A percentile compares a stretch with the other conserved stretches of the same genome.
Evolutionary conservation across 1,140 invertebrate genomes (phyloP).

Genomic region (Oreohelix idahoensis): DNA sequence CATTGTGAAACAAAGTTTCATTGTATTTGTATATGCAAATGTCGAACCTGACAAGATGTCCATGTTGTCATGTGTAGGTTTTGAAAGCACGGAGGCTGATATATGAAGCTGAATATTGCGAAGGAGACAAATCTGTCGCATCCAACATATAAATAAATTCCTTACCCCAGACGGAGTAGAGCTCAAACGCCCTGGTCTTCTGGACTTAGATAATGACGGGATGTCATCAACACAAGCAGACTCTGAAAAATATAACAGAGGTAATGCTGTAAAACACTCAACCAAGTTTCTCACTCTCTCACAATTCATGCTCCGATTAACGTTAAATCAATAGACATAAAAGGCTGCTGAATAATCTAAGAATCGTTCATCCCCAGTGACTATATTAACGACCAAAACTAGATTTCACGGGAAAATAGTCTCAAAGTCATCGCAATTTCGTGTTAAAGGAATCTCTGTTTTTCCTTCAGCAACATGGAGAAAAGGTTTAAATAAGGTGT

Average conservation of each 20-base stretch:
- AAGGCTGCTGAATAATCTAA: not conserved
- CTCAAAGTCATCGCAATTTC: not conserved
- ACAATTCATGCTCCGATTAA: not conserved
- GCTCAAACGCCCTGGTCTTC: not conserved
- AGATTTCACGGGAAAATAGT: not conserved
- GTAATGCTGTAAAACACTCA: no score
- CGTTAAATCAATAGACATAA: slow-evolving; percentile 7
- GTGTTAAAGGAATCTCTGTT: not conserved
- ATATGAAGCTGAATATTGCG: no score
- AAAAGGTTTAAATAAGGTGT: not conserved
- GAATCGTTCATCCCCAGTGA: not conserved
- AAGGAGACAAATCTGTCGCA: no score
- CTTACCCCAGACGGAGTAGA: no score
- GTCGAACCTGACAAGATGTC: no score
- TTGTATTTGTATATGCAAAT: no score
- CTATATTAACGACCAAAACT: not conserved
- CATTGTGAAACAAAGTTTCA: no score
- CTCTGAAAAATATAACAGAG: no score
- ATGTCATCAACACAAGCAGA: not conserved
- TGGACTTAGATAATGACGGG: not conserved
- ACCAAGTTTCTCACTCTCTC: not conserved
- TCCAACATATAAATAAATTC: no score
- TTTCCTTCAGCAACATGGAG: not conserved
- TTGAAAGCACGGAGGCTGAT: no score
- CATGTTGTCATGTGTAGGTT: no score